Evolutionary conservation across 1,140 invertebrate genomes (phyloP).

Genomic region (Lucilia sericata): DNA sequence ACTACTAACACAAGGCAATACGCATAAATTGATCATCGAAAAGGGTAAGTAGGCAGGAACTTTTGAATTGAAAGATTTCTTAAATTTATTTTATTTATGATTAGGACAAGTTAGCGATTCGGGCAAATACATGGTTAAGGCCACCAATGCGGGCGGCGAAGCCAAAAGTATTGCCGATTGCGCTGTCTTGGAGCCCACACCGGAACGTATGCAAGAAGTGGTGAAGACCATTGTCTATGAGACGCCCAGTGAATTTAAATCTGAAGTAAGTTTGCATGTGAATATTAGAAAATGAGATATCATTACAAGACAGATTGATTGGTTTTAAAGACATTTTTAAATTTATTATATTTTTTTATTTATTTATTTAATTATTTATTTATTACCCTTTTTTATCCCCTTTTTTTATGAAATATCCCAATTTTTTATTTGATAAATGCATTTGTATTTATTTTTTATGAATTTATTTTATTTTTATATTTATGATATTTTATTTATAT

Average conservation of each 20-base stretch:
- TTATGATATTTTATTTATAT: conserved; percentile 1
- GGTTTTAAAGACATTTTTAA: conserved; percentile 56
- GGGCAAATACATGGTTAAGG: conserved; percentile 80
- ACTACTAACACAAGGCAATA: conserved; percentile 76
- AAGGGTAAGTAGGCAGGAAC: conserved; percentile 71
- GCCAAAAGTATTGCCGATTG: conserved; percentile 83
- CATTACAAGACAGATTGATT: neutral
- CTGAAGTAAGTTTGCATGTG: conserved; percentile 68
- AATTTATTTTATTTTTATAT: conserved; percentile 42
- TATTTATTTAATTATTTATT: neutral
- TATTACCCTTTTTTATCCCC: neutral
- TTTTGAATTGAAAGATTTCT: too few species aligned
- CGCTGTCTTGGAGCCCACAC: conserved; percentile 78
- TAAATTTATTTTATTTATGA: too few species aligned
- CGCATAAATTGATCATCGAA: conserved; percentile 76
- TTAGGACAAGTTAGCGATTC: conserved; percentile 71
- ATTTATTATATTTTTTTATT: conserved; percentile 50
- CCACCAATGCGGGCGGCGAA: conserved; percentile 80
- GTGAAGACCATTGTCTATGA: conserved; percentile 76
- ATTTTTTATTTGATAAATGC: neutral
- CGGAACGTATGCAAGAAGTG: conserved; percentile 76
- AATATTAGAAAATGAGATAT: conserved; percentile 46
- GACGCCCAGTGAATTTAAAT: conserved; percentile 65
- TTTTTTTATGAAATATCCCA: neutral
- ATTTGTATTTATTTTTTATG: conserved; percentile 39